phyloP scores from a whole-genome alignment of 1,140 invertebrate species.

The Atta texana region DNA sequence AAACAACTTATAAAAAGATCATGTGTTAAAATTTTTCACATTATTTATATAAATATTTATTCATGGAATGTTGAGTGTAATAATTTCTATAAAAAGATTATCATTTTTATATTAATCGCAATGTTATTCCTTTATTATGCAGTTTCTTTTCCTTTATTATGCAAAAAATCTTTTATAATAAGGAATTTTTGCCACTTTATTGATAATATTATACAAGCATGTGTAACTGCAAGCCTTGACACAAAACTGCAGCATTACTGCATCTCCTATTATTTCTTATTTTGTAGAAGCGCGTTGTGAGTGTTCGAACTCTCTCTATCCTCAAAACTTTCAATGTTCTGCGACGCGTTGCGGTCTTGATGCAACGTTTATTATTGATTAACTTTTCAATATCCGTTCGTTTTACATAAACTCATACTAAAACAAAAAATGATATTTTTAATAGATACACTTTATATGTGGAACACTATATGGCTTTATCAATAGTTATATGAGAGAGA shows the following conservation, averaged over 20 bases:
- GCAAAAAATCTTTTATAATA: slow-evolving; percentile 19
- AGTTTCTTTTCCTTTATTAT: too few species aligned
- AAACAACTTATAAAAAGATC: neutral
- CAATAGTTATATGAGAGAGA: neutral
- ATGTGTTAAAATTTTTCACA: neutral
- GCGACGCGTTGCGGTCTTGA: slow-evolving; percentile 36
- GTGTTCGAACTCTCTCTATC: slow-evolving; percentile 22
- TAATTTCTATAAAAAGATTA: neutral
- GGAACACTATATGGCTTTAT: neutral
- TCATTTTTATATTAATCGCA: neutral
- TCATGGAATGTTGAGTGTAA: neutral
- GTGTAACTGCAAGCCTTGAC: slow-evolving; percentile 59
- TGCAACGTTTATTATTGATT: slow-evolving; percentile 16
- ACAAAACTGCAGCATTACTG: slow-evolving; percentile 52
- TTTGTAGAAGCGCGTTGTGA: slow-evolving; percentile 18
- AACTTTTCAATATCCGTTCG: slow-evolving; percentile 34
- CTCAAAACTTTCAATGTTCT: slow-evolving; percentile 48
- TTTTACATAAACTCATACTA: slow-evolving; percentile 3
- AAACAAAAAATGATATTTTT: neutral
- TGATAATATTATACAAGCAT: slow-evolving; percentile 1
- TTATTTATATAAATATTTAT: neutral
- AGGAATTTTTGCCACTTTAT: slow-evolving; percentile 17
- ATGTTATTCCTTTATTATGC: neutral
- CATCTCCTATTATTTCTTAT: slow-evolving; percentile 60
- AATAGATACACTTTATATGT: neutral